phyloP scores from a whole-genome alignment of 2,113 vertebrate genomes.

The Elephas maximus region DNA sequence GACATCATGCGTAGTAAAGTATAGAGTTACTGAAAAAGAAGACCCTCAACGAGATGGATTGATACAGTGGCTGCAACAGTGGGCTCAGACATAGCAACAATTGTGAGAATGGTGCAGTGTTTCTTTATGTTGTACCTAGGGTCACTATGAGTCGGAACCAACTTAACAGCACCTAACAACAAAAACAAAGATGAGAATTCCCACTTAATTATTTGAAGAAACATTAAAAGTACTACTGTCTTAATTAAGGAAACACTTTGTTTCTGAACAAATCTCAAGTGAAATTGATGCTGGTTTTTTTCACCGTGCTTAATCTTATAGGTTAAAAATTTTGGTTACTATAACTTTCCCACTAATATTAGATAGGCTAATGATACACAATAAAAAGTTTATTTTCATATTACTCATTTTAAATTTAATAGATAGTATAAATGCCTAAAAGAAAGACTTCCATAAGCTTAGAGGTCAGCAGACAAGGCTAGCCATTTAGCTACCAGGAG shows the following conservation, averaged over 20 bases:
- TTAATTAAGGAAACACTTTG: neutral
- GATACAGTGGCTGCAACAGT: too few species aligned
- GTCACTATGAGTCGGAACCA: neutral
- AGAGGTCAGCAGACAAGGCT: neutral
- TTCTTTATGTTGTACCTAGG: too few species aligned
- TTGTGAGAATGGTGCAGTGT: too few species aligned
- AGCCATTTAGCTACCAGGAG: neutral
- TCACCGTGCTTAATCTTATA: neutral
- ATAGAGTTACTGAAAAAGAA: too few species aligned
- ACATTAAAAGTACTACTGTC: neutral
- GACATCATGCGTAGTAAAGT: too few species aligned
- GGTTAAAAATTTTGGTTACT: neutral
- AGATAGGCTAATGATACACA: neutral
- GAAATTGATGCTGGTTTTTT: neutral
- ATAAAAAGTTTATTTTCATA: neutral
- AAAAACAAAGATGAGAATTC: neutral
- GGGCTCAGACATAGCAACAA: too few species aligned
- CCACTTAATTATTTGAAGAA: neutral
- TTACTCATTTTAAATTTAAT: conserved; percentile 22
- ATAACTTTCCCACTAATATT: neutral
- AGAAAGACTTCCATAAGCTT: conserved; percentile 2
- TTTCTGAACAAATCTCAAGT: neutral
- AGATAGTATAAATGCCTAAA: neutral
- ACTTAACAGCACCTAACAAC: too few species aligned
- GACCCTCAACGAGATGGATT: too few species aligned